phyloP scores from a whole-genome alignment of 2,888 invertebrate genomes.

The Euphydryas editha region DNA sequence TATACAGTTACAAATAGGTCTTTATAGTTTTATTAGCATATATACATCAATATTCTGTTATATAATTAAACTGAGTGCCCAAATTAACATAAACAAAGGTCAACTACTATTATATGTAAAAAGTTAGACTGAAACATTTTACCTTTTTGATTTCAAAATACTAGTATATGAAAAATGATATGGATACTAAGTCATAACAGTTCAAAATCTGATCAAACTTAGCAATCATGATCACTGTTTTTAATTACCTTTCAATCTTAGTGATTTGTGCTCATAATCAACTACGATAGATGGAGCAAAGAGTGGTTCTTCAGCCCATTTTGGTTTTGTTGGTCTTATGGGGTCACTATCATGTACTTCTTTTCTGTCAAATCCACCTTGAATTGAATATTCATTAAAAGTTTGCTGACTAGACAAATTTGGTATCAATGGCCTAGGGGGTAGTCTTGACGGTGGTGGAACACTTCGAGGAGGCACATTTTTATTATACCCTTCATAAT shows the following conservation, averaged over 20 bases:
- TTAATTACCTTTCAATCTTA: conserved; percentile 80
- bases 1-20: no score
- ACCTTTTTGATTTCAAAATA: neutral
- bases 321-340: conserved; percentile 47
- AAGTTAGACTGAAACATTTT: neutral
- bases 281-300: conserved; percentile 84
- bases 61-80: neutral
- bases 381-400: conserved; percentile 47
- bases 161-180: neutral
- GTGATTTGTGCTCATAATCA: conserved; percentile 88
- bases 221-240: conserved; percentile 15
- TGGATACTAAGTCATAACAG: neutral
- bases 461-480: conserved; percentile 41
- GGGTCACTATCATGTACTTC: conserved; percentile 32
- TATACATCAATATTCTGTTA: no score
- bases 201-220: neutral
- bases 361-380: conserved; percentile 43
- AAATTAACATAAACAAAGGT: neutral
- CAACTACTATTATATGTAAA: neutral
- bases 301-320: conserved; percentile 77
- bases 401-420: conserved; percentile 47
- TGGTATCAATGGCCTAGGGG: conserved; percentile 48
- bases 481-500: conserved; percentile 53
- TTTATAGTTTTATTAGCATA: no score
- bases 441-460: conserved; percentile 42